Conservation (phyloP, 2,888 invertebrate genomes). For the Zygogramma bicolorata region DNA sequence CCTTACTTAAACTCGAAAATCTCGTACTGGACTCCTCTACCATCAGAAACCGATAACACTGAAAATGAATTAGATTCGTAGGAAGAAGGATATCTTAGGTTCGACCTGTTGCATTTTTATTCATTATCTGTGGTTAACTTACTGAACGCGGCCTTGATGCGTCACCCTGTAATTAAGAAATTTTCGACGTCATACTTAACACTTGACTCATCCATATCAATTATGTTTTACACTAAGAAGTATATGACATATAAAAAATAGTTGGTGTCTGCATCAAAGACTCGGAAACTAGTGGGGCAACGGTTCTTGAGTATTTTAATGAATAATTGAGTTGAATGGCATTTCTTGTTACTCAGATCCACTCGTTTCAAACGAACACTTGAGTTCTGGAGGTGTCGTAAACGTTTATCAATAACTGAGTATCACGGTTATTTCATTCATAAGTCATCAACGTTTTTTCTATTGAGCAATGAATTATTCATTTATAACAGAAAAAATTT, state of each 20-base stretch:
- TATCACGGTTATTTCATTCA: not conserved
- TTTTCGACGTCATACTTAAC: not conserved
- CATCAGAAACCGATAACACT: not conserved
- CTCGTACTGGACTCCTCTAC: no score
- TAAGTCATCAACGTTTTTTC: no score
- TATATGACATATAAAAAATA: not conserved
- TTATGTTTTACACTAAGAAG: slow-evolving; percentile 8
- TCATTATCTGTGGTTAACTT: not conserved
- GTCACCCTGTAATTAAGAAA: not conserved
- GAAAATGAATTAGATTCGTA: not conserved
- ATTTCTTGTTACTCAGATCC: not conserved
- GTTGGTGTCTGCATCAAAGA: not conserved
- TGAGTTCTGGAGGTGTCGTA: not conserved
- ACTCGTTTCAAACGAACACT: not conserved
- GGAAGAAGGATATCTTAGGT: not conserved
- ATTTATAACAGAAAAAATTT: no score
- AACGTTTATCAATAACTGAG: not conserved
- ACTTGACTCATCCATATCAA: slow-evolving; percentile 21
- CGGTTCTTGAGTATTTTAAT: not conserved
- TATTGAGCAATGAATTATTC: no score
- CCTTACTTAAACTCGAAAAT: no score
- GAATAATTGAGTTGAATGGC: slow-evolving; percentile 8
- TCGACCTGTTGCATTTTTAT: not conserved
- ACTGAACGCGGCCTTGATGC: not conserved
- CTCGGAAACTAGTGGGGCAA: not conserved